Conservation (phyloP, 2,113 vertebrate genomes). For the Vanacampus margaritifer region DNA sequence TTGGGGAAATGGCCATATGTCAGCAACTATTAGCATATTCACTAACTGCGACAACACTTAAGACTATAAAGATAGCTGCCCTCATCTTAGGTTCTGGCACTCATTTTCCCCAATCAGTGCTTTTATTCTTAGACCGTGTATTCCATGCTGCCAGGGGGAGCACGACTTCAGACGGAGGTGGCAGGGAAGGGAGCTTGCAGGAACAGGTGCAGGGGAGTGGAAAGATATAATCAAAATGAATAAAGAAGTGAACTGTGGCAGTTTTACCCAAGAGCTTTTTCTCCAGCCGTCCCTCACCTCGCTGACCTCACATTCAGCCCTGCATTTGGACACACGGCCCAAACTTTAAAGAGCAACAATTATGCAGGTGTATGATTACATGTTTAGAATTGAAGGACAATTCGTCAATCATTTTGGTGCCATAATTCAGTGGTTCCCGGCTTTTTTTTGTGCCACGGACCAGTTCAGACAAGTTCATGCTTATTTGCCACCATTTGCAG, state of each 20-base stretch:
- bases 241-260: slow-evolving; percentile 32
- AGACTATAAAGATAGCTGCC: slow-evolving; percentile 15
- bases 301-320: slow-evolving; percentile 28
- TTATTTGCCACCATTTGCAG: no score
- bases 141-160: slow-evolving; percentile 28
- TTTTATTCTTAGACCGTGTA: slow-evolving; percentile 37
- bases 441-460: background rate
- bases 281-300: slow-evolving; percentile 25
- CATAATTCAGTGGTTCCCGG: background rate
- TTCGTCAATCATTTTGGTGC: slow-evolving; percentile 15
- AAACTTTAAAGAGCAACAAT: slow-evolving; percentile 10
- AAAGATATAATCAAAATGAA: slow-evolving; percentile 47
- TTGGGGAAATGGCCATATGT: slow-evolving; percentile 6
- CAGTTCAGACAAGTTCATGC: no score
- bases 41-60: slow-evolving; percentile 22
- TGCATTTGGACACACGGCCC: background rate
- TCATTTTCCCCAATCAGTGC: slow-evolving; percentile 38
- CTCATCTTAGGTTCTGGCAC: slow-evolving; percentile 13
- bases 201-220: slow-evolving; percentile 31
- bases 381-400: slow-evolving; percentile 12
- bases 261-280: slow-evolving; percentile 36
- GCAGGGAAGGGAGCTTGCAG: no score
- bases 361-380: background rate
- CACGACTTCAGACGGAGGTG: slow-evolving; percentile 16
- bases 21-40: slow-evolving; percentile 41